Conservation (phyloP, 2,113 vertebrate species). For the Brachionichthys hirsutus region DNA sequence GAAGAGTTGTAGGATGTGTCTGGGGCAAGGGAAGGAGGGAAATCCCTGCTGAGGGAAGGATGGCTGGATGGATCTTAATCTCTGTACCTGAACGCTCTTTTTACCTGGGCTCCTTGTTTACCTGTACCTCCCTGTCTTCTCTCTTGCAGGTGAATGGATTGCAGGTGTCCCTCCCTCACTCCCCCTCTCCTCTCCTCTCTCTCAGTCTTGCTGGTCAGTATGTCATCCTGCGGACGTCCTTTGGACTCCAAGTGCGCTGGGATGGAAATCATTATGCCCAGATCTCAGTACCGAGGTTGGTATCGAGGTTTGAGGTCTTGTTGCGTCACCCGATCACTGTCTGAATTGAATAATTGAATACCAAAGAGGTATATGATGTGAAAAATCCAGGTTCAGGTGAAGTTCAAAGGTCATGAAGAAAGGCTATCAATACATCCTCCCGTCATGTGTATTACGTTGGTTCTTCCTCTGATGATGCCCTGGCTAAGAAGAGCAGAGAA, state of each 20-base stretch:
- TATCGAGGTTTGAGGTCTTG: too few species aligned
- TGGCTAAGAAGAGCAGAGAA: not conserved
- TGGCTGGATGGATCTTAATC: too few species aligned
- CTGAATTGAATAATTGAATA: not conserved
- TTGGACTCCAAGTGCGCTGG: slow-evolving; percentile 81
- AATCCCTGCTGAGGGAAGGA: too few species aligned
- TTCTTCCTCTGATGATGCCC: not conserved
- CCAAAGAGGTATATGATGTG: not conserved
- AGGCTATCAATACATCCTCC: not conserved
- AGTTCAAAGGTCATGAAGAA: not conserved
- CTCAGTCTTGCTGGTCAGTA: slow-evolving; percentile 79
- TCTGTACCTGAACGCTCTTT: not conserved
- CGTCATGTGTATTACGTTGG: too few species aligned
- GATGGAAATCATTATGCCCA: slow-evolving; percentile 82
- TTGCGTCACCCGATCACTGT: too few species aligned
- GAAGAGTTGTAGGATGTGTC: too few species aligned
- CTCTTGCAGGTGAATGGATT: slow-evolving; percentile 72
- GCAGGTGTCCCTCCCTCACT: slow-evolving; percentile 75
- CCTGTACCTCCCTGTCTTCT: not conserved
- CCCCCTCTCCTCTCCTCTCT: slow-evolving; percentile 65
- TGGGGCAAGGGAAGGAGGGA: too few species aligned
- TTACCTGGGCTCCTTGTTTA: not conserved
- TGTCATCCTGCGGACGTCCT: slow-evolving; percentile 75
- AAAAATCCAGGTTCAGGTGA: not conserved
- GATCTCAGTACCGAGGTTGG: slow-evolving; percentile 74